phyloP scores from a whole-genome alignment of 2,888 invertebrate genomes.

The Sphecodes monilicornis region DNA sequence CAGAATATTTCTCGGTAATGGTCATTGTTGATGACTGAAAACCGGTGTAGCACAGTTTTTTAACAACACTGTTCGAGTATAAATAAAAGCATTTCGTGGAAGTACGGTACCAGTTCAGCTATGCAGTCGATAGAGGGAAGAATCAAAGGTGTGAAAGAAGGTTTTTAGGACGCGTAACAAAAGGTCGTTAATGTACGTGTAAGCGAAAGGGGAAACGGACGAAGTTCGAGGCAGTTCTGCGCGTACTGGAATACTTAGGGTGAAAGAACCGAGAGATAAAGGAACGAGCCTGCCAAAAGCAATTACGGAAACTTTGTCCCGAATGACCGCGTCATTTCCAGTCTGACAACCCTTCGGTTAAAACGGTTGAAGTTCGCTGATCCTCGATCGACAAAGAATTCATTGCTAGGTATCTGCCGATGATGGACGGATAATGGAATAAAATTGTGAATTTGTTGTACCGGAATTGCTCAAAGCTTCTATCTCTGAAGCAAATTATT shows the following conservation, averaged over 20 bases:
- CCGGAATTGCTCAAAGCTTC: too few relatives aligned
- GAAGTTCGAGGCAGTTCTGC: conserved; percentile 36
- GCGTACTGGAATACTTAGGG: conserved; percentile 34
- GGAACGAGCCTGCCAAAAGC: conserved; percentile 50
- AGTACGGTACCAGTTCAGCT: conserved; percentile 58
- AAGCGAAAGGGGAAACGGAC: conserved; percentile 29
- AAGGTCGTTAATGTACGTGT: conserved; percentile 54
- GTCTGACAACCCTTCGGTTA: conserved; percentile 10
- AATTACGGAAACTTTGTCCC: conserved; percentile 60
- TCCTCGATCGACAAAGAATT: conserved; percentile 23
- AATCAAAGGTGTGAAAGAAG: conserved; percentile 27
- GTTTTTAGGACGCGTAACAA: conserved; percentile 52
- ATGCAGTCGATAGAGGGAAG: conserved; percentile 21
- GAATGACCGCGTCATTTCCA: conserved; percentile 29
- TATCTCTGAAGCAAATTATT: not conserved
- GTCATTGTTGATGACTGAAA: not conserved
- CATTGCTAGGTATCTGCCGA: not conserved
- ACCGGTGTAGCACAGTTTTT: not conserved
- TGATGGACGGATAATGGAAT: conserved; percentile 13
- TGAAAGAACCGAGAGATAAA: conserved; percentile 54
- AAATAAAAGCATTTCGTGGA: conserved; percentile 63
- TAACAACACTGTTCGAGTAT: conserved; percentile 38
- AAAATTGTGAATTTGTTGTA: not conserved
- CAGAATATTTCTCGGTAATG: not conserved
- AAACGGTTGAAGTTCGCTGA: conserved; percentile 35